phyloP scores from a whole-genome alignment of 92 coral and sea anemone species.

The Anthopleura xanthogrammica region DNA sequence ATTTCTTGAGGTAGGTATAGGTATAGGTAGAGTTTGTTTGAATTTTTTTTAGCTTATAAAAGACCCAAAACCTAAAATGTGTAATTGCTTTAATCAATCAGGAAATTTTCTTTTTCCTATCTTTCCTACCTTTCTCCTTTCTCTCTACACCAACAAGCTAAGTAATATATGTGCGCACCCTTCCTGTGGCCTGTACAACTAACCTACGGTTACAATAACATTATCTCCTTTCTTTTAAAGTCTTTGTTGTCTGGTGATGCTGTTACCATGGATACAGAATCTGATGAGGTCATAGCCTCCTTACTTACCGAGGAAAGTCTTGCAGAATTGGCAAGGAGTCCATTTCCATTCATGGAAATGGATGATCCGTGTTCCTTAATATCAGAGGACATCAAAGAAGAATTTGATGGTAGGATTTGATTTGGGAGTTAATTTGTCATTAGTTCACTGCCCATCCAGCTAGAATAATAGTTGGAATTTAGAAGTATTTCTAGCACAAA shows the following conservation, averaged over 20 bases:
- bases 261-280: conserved; percentile 49
- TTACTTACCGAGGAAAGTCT: conserved; percentile 35
- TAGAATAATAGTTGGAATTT: too few relatives aligned
- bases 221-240: conserved; percentile 13
- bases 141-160: too few relatives aligned
- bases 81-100: not conserved
- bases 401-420: not conserved
- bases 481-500: too few relatives aligned
- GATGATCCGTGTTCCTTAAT: conserved; percentile 32
- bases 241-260: conserved; percentile 21
- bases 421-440: not conserved
- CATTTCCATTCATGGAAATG: conserved; percentile 31
- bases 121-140: too few relatives aligned
- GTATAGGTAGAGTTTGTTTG: too few relatives aligned
- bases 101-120: not conserved
- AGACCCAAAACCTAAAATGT: not conserved
- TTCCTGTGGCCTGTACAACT: too few relatives aligned
- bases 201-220: too few relatives aligned
- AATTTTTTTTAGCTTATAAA: too few relatives aligned
- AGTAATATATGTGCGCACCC: too few relatives aligned
- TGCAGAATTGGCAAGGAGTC: not conserved
- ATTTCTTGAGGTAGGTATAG: not conserved
- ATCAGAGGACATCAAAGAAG: conserved; percentile 6
- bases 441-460: not conserved
- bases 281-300: conserved; percentile 59